These are phyloP conservation scores for Masnerella sp. DNA, from an alignment of 2,888 invertebrate species.

Conservation along the genomic window DNA sequence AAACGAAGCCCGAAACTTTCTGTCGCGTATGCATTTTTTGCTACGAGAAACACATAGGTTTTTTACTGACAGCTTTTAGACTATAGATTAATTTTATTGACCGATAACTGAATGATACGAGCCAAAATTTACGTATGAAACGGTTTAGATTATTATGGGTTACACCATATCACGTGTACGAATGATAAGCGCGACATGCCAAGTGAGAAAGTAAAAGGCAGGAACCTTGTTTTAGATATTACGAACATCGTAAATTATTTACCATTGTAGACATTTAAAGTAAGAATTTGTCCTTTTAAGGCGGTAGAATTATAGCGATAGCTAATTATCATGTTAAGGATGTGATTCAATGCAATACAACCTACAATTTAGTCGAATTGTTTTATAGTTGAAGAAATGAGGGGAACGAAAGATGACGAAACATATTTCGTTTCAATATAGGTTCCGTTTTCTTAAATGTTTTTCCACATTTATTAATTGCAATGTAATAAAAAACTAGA, in stretches of 20 bases:
- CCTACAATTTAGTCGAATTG: conserved; percentile 66
- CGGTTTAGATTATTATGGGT: conserved; percentile 68
- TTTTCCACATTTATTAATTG: background rate
- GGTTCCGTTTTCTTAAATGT: background rate
- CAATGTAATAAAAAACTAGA: too few relatives aligned
- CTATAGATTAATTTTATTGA: conserved; percentile 66
- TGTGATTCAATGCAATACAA: conserved; percentile 73
- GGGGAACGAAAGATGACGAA: conserved; percentile 45
- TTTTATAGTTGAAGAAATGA: conserved; percentile 53
- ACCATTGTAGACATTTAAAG: conserved; percentile 61
- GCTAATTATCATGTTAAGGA: conserved; percentile 64
- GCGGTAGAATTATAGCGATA: conserved; percentile 54
- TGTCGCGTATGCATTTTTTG: conserved; percentile 63
- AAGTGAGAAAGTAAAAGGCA: conserved; percentile 62
- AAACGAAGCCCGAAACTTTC: background rate
- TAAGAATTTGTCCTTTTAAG: conserved; percentile 56
- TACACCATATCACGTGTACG: conserved; percentile 73
- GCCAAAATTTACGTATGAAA: conserved; percentile 58
- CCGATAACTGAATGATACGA: conserved; percentile 36
- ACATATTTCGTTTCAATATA: background rate
- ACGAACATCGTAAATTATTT: conserved; percentile 56
- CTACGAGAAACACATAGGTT: conserved; percentile 68
- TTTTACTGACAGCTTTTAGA: conserved; percentile 74
- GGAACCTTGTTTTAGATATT: conserved; percentile 64
- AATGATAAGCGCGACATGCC: conserved; percentile 49